phyloP scores from a whole-genome alignment of 2,888 invertebrate genomes.

The Ophion ventricosus region DNA sequence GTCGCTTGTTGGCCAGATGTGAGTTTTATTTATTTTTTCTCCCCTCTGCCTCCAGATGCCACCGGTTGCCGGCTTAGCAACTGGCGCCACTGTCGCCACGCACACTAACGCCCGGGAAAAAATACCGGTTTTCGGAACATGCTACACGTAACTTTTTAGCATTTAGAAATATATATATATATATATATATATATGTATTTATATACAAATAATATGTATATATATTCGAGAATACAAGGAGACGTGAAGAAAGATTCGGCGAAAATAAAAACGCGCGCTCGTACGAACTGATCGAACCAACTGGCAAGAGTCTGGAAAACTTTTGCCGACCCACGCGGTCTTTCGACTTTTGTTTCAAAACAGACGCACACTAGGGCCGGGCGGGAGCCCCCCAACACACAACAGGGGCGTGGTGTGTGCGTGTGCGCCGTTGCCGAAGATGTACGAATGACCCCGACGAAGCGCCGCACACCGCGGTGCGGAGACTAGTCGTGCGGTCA shows the following conservation, averaged over 20 bases:
- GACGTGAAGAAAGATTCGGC: not conserved
- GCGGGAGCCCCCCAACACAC: no score
- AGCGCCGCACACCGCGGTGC: not conserved
- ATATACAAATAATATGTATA: no score
- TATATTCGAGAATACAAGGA: not conserved
- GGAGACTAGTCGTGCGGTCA: slow-evolving; percentile 1
- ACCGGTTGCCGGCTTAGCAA: slow-evolving; percentile 1
- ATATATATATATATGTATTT: not conserved
- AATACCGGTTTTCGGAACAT: not conserved
- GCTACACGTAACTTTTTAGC: not conserved
- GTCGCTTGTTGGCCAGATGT: slow-evolving; percentile 14
- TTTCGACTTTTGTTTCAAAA: slow-evolving; percentile 1
- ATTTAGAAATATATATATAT: not conserved
- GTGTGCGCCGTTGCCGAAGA: slow-evolving; percentile 38
- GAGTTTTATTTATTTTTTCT: no score
- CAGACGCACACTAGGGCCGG: not conserved
- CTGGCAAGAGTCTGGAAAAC: not conserved
- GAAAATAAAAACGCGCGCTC: not conserved
- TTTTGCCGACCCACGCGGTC: not conserved
- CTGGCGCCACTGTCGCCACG: slow-evolving; percentile 6
- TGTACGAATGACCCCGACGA: slow-evolving; percentile 42
- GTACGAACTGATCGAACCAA: not conserved
- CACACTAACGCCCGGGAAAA: not conserved
- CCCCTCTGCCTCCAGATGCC: not conserved
- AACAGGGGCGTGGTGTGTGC: no score